These are phyloP conservation scores for Chloroceryle amazona DNA, from an alignment of 2,797 vertebrate genomes.

Conservation along the genomic window DNA sequence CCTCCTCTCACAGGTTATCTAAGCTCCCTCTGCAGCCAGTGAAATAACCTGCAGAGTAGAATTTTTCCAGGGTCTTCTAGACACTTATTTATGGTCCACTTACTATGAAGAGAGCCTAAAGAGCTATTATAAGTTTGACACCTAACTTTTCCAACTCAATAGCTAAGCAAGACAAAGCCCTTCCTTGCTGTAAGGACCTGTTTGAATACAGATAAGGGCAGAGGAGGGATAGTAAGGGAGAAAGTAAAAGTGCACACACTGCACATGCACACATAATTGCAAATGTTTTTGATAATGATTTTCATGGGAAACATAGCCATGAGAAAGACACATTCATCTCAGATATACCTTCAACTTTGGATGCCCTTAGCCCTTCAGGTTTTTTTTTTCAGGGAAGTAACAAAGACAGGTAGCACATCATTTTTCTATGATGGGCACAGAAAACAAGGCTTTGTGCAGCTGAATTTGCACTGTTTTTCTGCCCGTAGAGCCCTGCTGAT, in stretches of 20 bases:
- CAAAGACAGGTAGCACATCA: not conserved
- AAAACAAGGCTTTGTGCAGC: not conserved
- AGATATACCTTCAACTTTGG: not conserved
- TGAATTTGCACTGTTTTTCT: not conserved
- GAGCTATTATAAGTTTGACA: not conserved
- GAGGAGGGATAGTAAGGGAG: not conserved
- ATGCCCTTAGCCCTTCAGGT: not conserved
- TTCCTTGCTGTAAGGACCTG: not conserved
- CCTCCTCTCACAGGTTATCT: not conserved
- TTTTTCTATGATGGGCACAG: not conserved
- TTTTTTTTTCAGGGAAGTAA: not conserved
- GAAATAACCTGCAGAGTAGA: not conserved
- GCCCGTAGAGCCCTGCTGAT: not conserved
- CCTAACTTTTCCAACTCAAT: not conserved
- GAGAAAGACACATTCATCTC: not conserved
- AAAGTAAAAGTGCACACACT: not conserved
- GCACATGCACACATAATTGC: not conserved
- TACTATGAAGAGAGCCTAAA: not conserved
- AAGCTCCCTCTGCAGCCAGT: not conserved
- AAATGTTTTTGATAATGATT: not conserved
- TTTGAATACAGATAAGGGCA: not conserved
- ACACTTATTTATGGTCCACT: not conserved
- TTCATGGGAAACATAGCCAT: not conserved
- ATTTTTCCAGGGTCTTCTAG: not conserved
- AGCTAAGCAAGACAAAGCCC: not conserved